phyloP scores from a whole-genome alignment of 2,113 vertebrate species.

The Anas platyrhynchos region DNA sequence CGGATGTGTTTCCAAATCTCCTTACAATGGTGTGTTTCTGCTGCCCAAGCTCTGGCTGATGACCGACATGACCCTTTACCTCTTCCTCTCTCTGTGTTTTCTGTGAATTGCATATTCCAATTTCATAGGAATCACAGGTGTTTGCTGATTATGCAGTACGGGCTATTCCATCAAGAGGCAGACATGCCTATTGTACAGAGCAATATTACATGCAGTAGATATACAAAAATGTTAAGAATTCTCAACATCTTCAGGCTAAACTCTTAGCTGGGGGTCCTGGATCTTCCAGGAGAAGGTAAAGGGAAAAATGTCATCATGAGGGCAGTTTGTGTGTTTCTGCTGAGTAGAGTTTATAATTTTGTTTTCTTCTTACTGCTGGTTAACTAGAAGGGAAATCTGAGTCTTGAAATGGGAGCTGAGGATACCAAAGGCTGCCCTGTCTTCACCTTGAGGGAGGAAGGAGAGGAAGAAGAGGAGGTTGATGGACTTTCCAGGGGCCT shows the following conservation, averaged over 20 bases:
- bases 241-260: neutral
- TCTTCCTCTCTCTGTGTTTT: neutral
- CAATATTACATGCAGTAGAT: rapidly evolving
- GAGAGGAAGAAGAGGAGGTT: neutral
- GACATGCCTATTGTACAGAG: neutral
- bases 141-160: neutral
- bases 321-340: neutral
- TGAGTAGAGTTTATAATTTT: neutral
- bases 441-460: neutral
- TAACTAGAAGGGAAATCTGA: neutral
- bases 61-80: neutral
- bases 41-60: neutral
- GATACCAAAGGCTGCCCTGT: neutral
- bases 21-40: neutral
- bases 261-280: neutral
- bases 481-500: neutral
- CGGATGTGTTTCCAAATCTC: neutral
- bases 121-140: neutral
- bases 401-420: neutral
- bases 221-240: neutral
- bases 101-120: neutral
- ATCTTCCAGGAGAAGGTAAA: neutral
- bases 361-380: neutral
- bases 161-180: neutral
- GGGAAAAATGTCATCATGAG: neutral